Conservation (phyloP, 2,113 vertebrate species). For the Callithrix jacchus region DNA sequence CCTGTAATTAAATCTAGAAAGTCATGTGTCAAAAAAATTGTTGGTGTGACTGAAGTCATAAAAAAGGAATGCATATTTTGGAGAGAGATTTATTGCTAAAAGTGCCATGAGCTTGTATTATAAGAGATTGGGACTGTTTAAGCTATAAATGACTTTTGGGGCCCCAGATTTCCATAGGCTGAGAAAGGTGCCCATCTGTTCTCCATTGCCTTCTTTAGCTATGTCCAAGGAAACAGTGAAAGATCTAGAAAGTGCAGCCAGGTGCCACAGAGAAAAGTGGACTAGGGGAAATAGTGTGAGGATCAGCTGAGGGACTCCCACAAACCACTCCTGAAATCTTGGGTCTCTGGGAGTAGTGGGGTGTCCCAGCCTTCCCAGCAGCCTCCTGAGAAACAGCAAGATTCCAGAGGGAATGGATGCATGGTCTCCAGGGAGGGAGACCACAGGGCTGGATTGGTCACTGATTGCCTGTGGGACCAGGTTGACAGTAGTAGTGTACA, state of each 20-base stretch:
- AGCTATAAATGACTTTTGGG: neutral
- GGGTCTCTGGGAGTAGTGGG: neutral
- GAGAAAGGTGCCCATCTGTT: neutral
- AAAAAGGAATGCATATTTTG: neutral
- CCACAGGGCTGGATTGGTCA: too few species aligned
- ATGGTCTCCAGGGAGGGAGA: neutral
- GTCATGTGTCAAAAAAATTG: neutral
- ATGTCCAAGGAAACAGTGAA: neutral
- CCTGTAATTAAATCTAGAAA: neutral
- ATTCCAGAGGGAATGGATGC: neutral
- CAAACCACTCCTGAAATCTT: neutral
- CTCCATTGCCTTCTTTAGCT: neutral
- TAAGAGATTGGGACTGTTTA: neutral
- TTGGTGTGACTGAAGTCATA: neutral
- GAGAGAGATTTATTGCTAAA: neutral
- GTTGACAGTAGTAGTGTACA: neutral
- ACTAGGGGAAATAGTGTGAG: neutral
- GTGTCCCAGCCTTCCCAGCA: neutral
- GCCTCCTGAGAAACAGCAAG: neutral
- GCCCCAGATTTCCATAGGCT: neutral
- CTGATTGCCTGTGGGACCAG: neutral
- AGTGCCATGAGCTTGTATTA: neutral
- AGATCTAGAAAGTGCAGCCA: neutral
- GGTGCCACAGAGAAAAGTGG: neutral
- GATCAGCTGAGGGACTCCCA: neutral